Conservation (phyloP, 1,140 invertebrate species). For the Panagrolaimus sp. region DNA sequence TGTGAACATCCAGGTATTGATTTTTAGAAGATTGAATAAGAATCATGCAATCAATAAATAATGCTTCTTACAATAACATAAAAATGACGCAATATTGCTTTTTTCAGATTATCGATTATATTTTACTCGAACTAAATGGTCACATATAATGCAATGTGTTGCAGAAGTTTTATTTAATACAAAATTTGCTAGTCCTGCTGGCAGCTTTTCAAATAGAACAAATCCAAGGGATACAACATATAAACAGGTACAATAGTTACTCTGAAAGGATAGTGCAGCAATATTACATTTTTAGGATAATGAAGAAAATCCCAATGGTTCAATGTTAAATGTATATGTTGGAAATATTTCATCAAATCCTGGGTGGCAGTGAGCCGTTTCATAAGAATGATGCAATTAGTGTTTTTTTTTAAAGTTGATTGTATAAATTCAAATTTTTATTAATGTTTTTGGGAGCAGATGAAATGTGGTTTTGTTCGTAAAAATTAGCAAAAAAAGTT, state of each 20-base stretch:
- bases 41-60: no score
- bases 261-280: no score
- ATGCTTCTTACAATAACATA: no score
- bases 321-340: conserved; percentile 16
- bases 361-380: not conserved
- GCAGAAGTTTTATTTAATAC: conserved; percentile 19
- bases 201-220: not conserved
- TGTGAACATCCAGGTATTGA: conserved; percentile 32
- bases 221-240: not conserved
- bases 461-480: no score
- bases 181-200: not conserved
- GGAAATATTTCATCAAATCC: conserved; percentile 12
- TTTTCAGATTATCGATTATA: conserved; percentile 44
- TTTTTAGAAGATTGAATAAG: no score
- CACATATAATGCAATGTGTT: conserved; percentile 46
- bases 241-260: not conserved
- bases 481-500: no score
- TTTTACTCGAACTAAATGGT: conserved; percentile 43
- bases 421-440: no score
- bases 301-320: conserved; percentile 8
- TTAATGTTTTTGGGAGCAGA: no score
- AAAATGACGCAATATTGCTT: no score
- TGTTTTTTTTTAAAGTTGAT: no score
- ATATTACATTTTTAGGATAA: not conserved
- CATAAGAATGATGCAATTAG: no score